A percentile compares a stretch with the other conserved stretches of the same genome.
These are phyloP conservation scores for Cyrtodaria siliqua DNA, from an alignment of 2,888 invertebrate species.

Conservation along the genomic window DNA sequence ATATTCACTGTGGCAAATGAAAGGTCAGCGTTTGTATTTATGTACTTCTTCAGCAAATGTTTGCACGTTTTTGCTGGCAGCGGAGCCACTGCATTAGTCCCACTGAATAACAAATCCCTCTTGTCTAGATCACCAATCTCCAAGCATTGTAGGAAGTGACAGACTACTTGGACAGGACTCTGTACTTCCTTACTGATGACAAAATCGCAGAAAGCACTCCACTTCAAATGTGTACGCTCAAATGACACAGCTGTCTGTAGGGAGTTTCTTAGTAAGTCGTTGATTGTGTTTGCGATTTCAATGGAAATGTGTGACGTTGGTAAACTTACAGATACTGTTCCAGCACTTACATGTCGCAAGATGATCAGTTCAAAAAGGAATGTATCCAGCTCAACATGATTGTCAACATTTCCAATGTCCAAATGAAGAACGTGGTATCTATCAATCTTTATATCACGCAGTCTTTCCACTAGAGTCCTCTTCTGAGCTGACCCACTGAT, in stretches of 20 bases:
- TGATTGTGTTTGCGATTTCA: constrained; percentile 70
- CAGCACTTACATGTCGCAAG: constrained; percentile 53
- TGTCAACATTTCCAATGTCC: constrained; percentile 63
- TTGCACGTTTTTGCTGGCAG: constrained; percentile 48
- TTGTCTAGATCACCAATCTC: constrained; percentile 50
- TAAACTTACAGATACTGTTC: constrained; percentile 44
- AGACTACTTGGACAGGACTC: constrained; percentile 72
- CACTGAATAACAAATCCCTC: constrained; percentile 55
- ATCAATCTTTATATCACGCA: constrained; percentile 37
- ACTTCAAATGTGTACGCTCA: constrained; percentile 46
- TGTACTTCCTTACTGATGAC: constrained; percentile 57
- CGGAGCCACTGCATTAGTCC: constrained; percentile 22
- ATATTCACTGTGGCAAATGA: constrained; percentile 64
- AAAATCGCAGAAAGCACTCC: constrained; percentile 57
- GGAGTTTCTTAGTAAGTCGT: constrained; percentile 60
- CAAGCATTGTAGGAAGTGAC: constrained; percentile 58
- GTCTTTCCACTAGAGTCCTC: constrained; percentile 39
- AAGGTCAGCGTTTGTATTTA: constrained; percentile 30
- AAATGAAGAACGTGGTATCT: constrained; percentile 63
- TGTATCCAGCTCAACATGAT: constrained; percentile 60
- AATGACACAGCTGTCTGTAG: constrained; percentile 65
- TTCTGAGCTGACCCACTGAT: constrained; percentile 65
- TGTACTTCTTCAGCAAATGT: constrained; percentile 47
- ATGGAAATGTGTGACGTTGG: constrained; percentile 54
- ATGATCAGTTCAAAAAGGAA: constrained; percentile 70